Conservation (phyloP, 2,797 vertebrate species). For the Enteromius treurensis region DNA sequence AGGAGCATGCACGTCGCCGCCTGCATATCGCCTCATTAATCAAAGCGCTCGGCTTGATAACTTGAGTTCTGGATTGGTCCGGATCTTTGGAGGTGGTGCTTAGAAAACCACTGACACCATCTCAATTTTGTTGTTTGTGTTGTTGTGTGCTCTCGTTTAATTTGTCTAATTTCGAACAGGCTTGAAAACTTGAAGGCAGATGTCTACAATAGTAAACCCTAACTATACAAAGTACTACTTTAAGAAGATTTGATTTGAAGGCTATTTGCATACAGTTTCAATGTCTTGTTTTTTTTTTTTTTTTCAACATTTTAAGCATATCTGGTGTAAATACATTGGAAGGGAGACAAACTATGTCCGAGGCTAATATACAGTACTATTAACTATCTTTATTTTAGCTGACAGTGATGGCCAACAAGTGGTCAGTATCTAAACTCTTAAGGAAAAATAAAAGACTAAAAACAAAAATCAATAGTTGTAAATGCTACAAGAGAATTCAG, state of each 20-base stretch:
- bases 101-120: neutral
- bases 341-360: too few species aligned
- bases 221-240: neutral
- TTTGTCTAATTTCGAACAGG: neutral
- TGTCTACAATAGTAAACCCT: neutral
- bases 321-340: neutral
- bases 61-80: constrained; percentile 30
- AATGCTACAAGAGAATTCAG: neutral
- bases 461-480: neutral
- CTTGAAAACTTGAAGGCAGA: neutral
- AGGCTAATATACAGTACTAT: neutral
- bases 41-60: constrained; percentile 35
- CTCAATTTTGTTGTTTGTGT: neutral
- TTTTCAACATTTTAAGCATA: neutral
- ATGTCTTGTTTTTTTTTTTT: too few species aligned
- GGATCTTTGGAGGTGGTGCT: constrained; percentile 10
- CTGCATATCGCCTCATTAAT: constrained; percentile 54
- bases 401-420: neutral
- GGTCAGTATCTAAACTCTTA: neutral
- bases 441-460: neutral
- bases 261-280: neutral
- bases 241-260: neutral
- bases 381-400: neutral
- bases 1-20: constrained; percentile 48
- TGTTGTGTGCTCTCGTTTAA: neutral